phyloP scores from a whole-genome alignment of 2,113 vertebrate genomes.

The Apteryx mantelli region DNA sequence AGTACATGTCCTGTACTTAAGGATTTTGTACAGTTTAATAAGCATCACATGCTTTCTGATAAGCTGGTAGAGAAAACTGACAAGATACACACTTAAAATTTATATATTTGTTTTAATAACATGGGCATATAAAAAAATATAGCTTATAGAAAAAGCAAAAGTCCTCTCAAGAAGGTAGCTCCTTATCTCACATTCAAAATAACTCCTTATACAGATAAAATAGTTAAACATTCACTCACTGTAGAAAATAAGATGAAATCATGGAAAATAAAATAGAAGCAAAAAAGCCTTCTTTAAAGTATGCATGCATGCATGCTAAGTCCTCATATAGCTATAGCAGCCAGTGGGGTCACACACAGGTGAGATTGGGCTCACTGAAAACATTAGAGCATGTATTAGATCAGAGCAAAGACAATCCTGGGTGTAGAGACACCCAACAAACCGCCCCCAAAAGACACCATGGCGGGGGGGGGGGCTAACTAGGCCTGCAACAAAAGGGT shows the following conservation, averaged over 20 bases:
- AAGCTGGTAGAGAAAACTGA: neutral
- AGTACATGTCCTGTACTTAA: neutral
- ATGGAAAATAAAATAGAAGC: neutral
- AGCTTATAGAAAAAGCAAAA: neutral
- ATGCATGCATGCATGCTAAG: neutral
- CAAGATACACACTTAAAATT: neutral
- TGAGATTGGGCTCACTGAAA: neutral
- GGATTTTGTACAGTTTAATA: neutral
- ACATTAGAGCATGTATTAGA: too few species aligned
- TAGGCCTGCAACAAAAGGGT: neutral
- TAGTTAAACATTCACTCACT: neutral
- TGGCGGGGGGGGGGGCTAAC: neutral
- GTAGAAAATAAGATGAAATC: neutral
- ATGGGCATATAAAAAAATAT: neutral
- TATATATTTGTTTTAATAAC: neutral
- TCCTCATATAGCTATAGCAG: neutral
- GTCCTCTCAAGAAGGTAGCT: neutral
- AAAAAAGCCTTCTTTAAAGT: neutral
- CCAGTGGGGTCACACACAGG: neutral
- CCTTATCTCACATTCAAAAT: neutral
- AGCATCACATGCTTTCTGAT: neutral
- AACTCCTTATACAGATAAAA: neutral
- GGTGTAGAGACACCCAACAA: neutral
- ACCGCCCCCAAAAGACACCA: neutral
- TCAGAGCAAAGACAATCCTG: neutral